phyloP scores from a whole-genome alignment of 2,113 vertebrate genomes.

The Eulemur macaco region DNA sequence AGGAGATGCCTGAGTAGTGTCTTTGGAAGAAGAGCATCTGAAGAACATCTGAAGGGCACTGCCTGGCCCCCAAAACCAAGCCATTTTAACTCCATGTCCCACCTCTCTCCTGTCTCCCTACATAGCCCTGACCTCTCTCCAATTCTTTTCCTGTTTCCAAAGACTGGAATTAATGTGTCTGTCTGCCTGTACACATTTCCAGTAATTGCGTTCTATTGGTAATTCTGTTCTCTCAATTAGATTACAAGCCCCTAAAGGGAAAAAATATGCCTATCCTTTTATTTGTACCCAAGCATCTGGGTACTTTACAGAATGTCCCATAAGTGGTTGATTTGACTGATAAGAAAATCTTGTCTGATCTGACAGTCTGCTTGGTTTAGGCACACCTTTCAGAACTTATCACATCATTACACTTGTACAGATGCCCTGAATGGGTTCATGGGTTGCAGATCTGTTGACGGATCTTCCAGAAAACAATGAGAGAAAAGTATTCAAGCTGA shows the following conservation, averaged over 20 bases:
- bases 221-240: not conserved
- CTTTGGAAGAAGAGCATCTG: not conserved
- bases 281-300: conserved; percentile 16
- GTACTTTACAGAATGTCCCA: not conserved
- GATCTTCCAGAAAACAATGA: not conserved
- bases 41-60: not conserved
- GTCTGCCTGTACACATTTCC: not conserved
- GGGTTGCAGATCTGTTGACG: not conserved
- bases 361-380: not conserved
- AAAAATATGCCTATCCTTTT: not conserved
- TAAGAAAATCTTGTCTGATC: not conserved
- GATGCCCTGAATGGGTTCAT: not conserved
- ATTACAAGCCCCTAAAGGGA: not conserved
- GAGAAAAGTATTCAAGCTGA: not conserved
- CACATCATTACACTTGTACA: not conserved
- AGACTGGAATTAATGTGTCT: not conserved
- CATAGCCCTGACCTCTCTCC: not conserved
- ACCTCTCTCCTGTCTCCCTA: not conserved
- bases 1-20: not conserved
- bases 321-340: not conserved
- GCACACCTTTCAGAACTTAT: not conserved
- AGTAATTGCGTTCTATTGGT: not conserved
- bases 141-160: not conserved
- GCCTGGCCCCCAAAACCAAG: not conserved
- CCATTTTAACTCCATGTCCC: not conserved